phyloP scores from a whole-genome alignment of 2,888 invertebrate genomes.

The Eumacrocentrus americanus region DNA sequence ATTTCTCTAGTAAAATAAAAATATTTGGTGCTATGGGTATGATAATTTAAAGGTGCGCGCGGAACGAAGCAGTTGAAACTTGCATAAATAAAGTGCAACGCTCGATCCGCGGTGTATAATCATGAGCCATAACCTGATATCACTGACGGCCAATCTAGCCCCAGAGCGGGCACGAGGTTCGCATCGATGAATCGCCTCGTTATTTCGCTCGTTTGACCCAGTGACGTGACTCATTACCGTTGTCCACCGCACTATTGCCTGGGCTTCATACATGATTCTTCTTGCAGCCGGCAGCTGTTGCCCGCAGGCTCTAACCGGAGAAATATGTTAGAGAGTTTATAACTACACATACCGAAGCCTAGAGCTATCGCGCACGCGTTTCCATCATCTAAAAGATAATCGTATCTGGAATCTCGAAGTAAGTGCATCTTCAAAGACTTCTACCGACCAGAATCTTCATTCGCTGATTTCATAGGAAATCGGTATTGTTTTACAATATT shows the following conservation, averaged over 20 bases:
- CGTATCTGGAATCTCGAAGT: background rate
- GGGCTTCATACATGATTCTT: constrained; percentile 7
- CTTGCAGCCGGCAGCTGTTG: background rate
- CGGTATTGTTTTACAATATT: background rate
- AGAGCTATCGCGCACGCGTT: background rate
- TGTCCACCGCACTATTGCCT: constrained; percentile 17
- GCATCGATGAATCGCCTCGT: constrained; percentile 34
- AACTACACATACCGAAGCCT: background rate
- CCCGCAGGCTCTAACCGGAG: background rate
- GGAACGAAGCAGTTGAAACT: constrained; percentile 25
- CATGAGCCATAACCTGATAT: constrained; percentile 47
- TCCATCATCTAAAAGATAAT: constrained; percentile 5
- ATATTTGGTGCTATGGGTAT: background rate
- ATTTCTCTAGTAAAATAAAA: too few relatives aligned
- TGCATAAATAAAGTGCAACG: constrained; percentile 41
- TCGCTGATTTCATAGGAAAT: too few relatives aligned
- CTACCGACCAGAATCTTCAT: background rate
- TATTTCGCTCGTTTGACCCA: constrained; percentile 41
- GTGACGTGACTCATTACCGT: constrained; percentile 34
- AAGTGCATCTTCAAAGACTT: background rate
- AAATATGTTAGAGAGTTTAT: background rate
- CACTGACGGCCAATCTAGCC: constrained; percentile 41
- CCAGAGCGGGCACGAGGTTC: constrained; percentile 14
- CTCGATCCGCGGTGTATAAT: constrained; percentile 42
- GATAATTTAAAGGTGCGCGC: constrained; percentile 10